phyloP scores from a whole-genome alignment of 92 coral and sea anemone species.

The Bergia puertoricense region DNA sequence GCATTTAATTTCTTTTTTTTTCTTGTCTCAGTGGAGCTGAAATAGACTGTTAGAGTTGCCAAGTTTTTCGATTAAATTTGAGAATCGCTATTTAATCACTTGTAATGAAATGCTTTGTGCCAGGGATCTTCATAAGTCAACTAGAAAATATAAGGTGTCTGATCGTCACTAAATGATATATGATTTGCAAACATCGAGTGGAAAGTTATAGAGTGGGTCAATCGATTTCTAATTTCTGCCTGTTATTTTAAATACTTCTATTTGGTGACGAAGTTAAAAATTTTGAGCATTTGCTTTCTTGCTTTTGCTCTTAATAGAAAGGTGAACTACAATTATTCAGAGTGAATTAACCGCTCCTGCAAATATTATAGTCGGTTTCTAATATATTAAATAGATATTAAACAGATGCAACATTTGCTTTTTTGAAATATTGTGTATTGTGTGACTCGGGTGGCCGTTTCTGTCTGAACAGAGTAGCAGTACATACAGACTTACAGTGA shows the following conservation, averaged over 20 bases:
- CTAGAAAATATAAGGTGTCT: neutral
- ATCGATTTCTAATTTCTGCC: neutral
- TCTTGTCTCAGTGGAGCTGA: conserved; percentile 18
- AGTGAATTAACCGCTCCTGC: neutral
- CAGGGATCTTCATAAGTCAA: conserved; percentile 1
- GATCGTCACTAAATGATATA: neutral
- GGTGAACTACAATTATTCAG: neutral
- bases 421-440: neutral
- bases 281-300: neutral
- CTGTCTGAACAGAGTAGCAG: neutral
- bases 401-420: neutral
- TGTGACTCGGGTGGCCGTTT: neutral
- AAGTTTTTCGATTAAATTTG: neutral
- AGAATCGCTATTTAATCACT: neutral
- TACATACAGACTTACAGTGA: neutral
- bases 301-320: too few relatives aligned
- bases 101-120: neutral
- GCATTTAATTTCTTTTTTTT: neutral
- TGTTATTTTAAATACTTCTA: neutral
- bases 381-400: neutral
- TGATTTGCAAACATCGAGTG: conserved; percentile 19
- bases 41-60: neutral
- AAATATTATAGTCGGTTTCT: neutral
- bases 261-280: neutral
- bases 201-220: neutral